These are phyloP conservation scores for Rhinella marina DNA, from an alignment of 2,797 vertebrate genomes.

Conservation along the genomic window DNA sequence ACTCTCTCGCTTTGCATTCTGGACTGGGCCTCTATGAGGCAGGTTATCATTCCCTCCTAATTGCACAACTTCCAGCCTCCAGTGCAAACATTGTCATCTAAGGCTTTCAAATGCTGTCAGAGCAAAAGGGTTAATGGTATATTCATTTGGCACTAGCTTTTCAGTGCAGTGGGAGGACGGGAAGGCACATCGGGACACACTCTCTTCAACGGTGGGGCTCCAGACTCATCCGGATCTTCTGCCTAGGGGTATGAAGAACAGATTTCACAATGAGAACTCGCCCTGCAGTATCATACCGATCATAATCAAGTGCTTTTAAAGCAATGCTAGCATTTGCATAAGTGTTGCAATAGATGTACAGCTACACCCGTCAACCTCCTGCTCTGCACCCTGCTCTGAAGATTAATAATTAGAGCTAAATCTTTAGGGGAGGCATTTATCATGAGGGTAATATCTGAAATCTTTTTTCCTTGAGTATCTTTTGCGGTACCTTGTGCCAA, in stretches of 20 bases:
- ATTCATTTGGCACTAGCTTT: constrained; percentile 80
- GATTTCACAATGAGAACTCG: background rate
- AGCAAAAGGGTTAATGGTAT: constrained; percentile 10
- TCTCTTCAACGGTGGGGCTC: constrained; percentile 92
- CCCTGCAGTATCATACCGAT: background rate
- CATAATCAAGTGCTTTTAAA: background rate
- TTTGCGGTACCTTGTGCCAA: no score
- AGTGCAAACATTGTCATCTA: constrained; percentile 51
- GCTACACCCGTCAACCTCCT: background rate
- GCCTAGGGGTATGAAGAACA: constrained; percentile 68
- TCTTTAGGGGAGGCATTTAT: no score
- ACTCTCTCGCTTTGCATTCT: constrained; percentile 2
- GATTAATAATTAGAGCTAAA: background rate
- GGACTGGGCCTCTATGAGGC: constrained; percentile 55
- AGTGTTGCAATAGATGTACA: background rate
- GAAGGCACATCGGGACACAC: constrained; percentile 88
- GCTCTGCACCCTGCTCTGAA: background rate
- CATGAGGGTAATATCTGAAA: no score
- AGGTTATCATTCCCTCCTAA: constrained; percentile 53
- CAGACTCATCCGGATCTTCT: constrained; percentile 84
- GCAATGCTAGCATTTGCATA: background rate
- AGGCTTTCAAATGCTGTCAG: constrained; percentile 57
- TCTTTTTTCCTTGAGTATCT: no score
- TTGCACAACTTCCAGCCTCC: constrained; percentile 50
- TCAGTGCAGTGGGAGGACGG: constrained; percentile 74